A percentile compares a stretch with the other conserved stretches of the same genome.
These are phyloP conservation scores for Egretta garzetta DNA, from an alignment of 2,113 vertebrate genomes.

Conservation along the genomic window DNA sequence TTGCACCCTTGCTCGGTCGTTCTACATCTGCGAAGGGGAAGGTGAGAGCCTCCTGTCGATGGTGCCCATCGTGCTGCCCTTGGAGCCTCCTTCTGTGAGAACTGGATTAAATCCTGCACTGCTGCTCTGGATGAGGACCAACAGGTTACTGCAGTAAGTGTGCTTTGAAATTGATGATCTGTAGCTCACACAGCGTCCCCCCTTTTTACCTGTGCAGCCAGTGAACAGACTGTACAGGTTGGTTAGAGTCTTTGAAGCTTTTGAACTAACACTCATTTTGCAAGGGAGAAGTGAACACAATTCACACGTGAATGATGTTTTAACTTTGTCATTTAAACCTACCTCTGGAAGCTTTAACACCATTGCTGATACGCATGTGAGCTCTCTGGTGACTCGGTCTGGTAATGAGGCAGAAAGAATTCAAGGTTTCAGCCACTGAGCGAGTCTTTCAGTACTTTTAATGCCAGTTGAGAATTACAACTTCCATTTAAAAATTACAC, in stretches of 20 bases:
- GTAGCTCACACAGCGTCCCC: neutral
- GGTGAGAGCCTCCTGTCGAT: neutral
- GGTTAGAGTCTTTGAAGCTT: neutral
- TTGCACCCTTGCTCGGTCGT: rapidly evolving
- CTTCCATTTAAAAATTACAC: conserved; percentile 76
- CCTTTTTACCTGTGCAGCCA: neutral
- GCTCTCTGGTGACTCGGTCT: neutral
- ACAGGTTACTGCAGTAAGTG: neutral
- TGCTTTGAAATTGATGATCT: neutral
- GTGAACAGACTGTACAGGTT: neutral
- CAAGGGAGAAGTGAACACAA: neutral
- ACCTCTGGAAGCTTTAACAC: neutral
- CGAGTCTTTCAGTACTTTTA: conserved; percentile 69
- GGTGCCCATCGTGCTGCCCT: neutral
- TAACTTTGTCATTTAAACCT: neutral
- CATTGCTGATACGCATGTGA: neutral
- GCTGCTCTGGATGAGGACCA: neutral
- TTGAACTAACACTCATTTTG: neutral
- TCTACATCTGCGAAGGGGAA: neutral
- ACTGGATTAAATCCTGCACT: neutral
- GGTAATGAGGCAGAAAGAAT: neutral
- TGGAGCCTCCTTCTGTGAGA: neutral
- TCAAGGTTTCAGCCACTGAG: neutral
- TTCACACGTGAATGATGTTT: neutral
- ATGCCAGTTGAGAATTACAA: conserved; percentile 73